Evolutionary conservation across 2,113 vertebrate genomes (phyloP).

Genomic region (Otolemur garnettii): DNA sequence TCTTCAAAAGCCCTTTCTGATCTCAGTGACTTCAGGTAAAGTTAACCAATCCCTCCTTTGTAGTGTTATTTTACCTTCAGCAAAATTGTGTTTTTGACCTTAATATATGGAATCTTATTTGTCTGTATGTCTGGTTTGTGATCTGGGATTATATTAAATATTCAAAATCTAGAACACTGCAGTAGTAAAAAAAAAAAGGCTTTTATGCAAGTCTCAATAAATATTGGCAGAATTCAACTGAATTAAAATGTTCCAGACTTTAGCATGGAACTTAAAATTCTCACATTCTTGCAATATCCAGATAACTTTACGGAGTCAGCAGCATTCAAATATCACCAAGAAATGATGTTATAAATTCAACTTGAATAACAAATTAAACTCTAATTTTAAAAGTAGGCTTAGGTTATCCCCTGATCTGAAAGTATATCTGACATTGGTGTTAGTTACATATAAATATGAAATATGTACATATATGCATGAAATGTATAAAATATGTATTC

Average conservation of each 20-base stretch:
- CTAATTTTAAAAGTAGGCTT: not conserved
- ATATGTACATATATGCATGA: not conserved
- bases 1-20: not conserved
- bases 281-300: not conserved
- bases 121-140: not conserved
- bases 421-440: not conserved
- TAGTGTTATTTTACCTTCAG: not conserved
- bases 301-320: not conserved
- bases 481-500: not conserved
- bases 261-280: not conserved
- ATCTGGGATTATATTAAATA: not conserved
- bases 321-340: not conserved
- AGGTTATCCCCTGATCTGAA: not conserved
- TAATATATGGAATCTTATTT: not conserved
- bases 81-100: constrained; percentile 27
- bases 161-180: not conserved
- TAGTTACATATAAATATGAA: not conserved
- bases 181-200: not conserved
- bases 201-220: not conserved
- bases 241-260: not conserved
- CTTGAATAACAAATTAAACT: not conserved
- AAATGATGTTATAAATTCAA: not conserved
- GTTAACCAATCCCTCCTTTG: not conserved
- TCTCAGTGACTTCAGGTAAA: not conserved
- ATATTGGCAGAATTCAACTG: not conserved